Conservation (phyloP, 1,140 invertebrate species). For the Diachasma alloeum region DNA sequence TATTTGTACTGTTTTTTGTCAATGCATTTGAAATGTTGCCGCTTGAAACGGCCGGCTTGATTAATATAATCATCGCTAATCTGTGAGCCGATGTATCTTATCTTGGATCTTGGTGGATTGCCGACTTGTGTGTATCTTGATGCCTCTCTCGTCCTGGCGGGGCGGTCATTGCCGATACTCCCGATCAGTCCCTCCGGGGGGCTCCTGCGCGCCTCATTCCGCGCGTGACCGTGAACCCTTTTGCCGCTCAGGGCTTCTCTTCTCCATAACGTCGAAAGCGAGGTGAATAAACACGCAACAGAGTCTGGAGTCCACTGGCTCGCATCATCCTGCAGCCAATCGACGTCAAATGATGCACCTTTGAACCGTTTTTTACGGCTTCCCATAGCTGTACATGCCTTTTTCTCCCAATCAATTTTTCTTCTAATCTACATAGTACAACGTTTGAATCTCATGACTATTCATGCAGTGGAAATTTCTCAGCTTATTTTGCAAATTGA, state of each 20-base stretch:
- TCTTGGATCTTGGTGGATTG: background rate
- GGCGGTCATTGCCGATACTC: constrained; percentile 43
- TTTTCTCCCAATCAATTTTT: background rate
- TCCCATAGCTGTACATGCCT: background rate
- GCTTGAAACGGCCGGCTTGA: background rate
- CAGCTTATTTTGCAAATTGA: background rate
- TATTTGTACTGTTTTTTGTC: background rate
- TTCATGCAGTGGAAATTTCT: background rate
- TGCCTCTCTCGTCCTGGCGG: constrained; percentile 31
- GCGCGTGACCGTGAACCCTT: constrained; percentile 59
- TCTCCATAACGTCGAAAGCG: background rate
- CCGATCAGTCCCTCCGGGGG: background rate
- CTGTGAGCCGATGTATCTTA: background rate
- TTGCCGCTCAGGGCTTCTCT: constrained; percentile 15
- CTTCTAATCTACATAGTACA: background rate
- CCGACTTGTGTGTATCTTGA: constrained; percentile 1
- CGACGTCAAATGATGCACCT: background rate
- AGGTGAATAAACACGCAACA: constrained; percentile 22
- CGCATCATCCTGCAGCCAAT: background rate
- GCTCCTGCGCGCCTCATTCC: background rate
- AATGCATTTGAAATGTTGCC: background rate
- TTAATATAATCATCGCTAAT: constrained; percentile 16
- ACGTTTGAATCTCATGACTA: background rate
- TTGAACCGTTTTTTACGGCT: background rate
- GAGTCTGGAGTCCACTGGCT: constrained; percentile 7